Conservation (phyloP, 2,888 invertebrate species). For the Dolichopus griseipennis region DNA sequence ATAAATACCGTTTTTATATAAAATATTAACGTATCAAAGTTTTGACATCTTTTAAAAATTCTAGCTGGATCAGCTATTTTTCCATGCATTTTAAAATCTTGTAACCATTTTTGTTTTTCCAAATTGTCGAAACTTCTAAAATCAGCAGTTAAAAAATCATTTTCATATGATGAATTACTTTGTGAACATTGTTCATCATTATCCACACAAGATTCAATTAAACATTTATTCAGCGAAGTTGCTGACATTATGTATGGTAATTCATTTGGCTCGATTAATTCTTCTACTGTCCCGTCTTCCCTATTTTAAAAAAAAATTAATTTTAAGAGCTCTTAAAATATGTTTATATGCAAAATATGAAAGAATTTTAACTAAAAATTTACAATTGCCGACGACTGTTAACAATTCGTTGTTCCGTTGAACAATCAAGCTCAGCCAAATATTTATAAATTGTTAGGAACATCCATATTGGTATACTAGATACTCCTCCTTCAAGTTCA, state of each 20-base stretch:
- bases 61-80: neutral
- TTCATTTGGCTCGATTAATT: neutral
- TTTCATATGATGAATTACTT: slow-evolving; percentile 12
- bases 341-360: neutral
- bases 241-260: slow-evolving; percentile 16
- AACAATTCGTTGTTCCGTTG: slow-evolving; percentile 24
- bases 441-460: slow-evolving; percentile 54
- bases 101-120: neutral
- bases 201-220: slow-evolving; percentile 17
- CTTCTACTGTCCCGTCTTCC: neutral
- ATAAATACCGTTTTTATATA: neutral
- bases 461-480: slow-evolving; percentile 57
- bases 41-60: neutral
- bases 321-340: neutral
- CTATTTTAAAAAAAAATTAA: neutral
- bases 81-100: neutral
- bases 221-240: slow-evolving; percentile 23
- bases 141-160: neutral
- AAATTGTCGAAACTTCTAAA: neutral
- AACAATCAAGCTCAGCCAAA: slow-evolving; percentile 48
- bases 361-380: no score
- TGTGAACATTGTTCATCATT: neutral
- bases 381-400: slow-evolving; percentile 27
- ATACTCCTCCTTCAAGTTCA: slow-evolving; percentile 75
- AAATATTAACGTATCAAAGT: neutral